Base-by-base conservation (phyloP, 2,888 invertebrate species). In the Anagyrus pseudococci region DNA sequence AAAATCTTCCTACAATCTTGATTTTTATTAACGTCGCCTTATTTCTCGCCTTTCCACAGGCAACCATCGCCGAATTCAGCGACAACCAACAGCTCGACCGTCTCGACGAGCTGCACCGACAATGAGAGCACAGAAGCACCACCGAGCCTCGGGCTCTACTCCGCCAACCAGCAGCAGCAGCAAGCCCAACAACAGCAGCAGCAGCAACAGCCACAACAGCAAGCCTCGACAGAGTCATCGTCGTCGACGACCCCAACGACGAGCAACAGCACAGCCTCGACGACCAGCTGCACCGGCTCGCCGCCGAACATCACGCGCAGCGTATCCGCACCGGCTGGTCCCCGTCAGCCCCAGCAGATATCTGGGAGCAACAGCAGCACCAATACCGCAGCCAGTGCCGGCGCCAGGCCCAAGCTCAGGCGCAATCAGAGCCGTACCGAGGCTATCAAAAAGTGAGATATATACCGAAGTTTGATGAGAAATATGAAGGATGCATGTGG, bases 391-490 rank as follows among this genome's bases (percentile, higher is more conserved):
- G 48, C 10, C 7, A 41, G 25, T 23, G 23, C 46, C 1, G 10
- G 46, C 2, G 33, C 50, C n/a, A n/a, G n/a, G n/a, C n/a, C n/a
- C n/a, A n/a, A 73, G 76, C 81, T 74, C 74, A 85, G 71, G 81
- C 83, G 79, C 80, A 89, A 73, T 66, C 74, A 78, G 63, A 79
- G 78, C 63, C 73, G 77, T 17, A 79, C 81, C 44, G 82, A 82
- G 62, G 76, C 81, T 23, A 76, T 83, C 40, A 77, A 77, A 73
- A 81, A 81, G 82, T 83, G 58, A 75, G 81, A 73, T n/a, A 15
- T n/a, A 10, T 10, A 29, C 4, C 10, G 4, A 4, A 7, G 29
- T 29, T 29, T 29, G 6, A 29, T 29, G 29, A 29, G 10, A 4
- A 37, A 37, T 15, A 2, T 37, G 33, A 29, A 7, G 6, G 8